phyloP scores from a whole-genome alignment of 2,113 vertebrate species.

The Capra hircus region DNA sequence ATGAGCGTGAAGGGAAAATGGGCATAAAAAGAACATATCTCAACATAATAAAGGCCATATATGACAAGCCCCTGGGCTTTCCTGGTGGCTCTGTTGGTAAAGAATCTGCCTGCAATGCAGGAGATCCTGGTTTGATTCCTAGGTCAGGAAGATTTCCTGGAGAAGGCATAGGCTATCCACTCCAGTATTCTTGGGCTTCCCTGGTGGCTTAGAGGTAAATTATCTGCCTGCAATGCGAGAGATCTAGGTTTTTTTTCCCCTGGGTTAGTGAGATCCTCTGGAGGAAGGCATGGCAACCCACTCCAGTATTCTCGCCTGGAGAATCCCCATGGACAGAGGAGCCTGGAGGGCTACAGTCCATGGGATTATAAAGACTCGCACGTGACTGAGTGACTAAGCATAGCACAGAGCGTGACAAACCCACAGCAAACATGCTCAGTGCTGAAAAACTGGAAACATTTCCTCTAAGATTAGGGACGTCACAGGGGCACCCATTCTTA shows the following conservation, averaged over 20 bases:
- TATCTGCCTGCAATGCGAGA: background rate
- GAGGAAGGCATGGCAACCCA: background rate
- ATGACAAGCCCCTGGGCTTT: background rate
- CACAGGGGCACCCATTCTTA: background rate
- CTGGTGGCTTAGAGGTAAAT: background rate
- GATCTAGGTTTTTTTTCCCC: background rate
- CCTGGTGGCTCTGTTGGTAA: background rate
- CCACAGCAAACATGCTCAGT: background rate
- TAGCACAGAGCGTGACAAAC: background rate
- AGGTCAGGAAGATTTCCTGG: background rate
- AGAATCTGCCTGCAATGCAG: background rate
- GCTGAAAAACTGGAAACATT: background rate
- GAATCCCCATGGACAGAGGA: background rate
- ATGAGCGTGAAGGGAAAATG: background rate
- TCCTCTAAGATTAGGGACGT: background rate
- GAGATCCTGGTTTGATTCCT: background rate
- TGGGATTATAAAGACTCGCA: background rate
- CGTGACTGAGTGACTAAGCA: background rate
- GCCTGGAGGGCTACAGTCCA: background rate
- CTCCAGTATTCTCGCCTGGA: background rate
- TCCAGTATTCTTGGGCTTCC: background rate
- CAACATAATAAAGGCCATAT: background rate
- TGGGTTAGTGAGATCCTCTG: background rate
- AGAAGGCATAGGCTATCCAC: background rate
- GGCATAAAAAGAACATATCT: background rate